Conservation (phyloP, 2,888 invertebrate genomes). For the Yponomeuta cagnagella region DNA sequence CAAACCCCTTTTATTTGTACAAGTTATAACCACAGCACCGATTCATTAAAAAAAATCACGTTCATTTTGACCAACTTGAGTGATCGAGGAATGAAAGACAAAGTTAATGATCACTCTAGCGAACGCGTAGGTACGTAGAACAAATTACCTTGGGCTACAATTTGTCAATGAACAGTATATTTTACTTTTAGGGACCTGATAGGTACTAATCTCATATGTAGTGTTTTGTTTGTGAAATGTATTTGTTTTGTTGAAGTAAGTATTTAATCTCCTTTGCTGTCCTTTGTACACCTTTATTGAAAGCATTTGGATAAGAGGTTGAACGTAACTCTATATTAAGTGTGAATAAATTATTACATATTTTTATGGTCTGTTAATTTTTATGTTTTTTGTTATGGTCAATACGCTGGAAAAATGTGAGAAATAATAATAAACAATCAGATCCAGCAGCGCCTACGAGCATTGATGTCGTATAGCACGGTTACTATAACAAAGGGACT, state of each 20-base stretch:
- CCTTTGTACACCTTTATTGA: background rate
- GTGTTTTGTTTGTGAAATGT: background rate
- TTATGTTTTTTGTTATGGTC: background rate
- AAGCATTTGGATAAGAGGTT: background rate
- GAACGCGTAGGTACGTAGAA: no score
- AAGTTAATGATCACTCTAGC: no score
- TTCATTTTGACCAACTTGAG: no score
- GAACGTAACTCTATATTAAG: background rate
- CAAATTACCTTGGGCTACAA: no score
- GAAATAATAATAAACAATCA: background rate
- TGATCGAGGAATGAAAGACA: no score
- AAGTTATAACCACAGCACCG: no score
- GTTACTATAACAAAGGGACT: no score
- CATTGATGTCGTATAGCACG: no score
- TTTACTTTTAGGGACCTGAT: background rate
- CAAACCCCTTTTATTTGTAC: no score
- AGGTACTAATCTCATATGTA: background rate
- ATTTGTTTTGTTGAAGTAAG: background rate
- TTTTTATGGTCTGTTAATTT: background rate
- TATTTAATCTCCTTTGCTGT: background rate
- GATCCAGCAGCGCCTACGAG: background rate
- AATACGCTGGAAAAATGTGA: background rate
- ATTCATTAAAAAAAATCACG: no score
- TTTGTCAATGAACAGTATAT: background rate
- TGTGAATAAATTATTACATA: background rate